Evolutionary conservation across 2,797 vertebrate genomes (phyloP).

Genomic region (Stomatorhinus walkeri): DNA sequence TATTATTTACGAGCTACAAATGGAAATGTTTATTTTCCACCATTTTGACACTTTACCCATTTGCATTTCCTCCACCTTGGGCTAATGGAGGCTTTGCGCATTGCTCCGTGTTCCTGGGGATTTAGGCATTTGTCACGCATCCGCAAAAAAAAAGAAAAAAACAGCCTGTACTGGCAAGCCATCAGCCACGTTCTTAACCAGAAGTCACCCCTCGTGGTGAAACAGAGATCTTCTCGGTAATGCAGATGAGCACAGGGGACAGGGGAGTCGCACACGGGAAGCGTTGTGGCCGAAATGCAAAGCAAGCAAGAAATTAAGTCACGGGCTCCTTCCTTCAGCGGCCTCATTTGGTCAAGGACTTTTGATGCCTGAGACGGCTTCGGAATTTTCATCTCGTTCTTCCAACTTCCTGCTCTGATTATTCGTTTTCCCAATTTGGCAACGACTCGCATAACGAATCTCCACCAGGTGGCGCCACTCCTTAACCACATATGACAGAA

Average conservation of each 20-base stretch:
- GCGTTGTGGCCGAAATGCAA: slow-evolving; percentile 32
- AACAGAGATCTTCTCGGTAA: slow-evolving; percentile 45
- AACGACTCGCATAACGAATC: background rate
- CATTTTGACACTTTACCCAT: slow-evolving; percentile 50
- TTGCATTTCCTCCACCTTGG: slow-evolving; percentile 28
- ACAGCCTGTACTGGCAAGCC: slow-evolving; percentile 45
- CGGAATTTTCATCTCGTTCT: slow-evolving; percentile 35
- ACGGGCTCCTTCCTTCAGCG: background rate
- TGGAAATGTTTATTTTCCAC: slow-evolving; percentile 50
- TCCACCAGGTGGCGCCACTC: background rate
- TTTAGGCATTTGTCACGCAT: slow-evolving; percentile 42
- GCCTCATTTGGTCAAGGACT: background rate
- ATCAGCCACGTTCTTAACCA: slow-evolving; percentile 26
- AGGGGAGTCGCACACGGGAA: slow-evolving; percentile 37
- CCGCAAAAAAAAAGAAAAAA: slow-evolving; percentile 20
- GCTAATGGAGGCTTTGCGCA: slow-evolving; percentile 20
- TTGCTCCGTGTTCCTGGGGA: slow-evolving; percentile 28
- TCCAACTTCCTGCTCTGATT: slow-evolving; percentile 32
- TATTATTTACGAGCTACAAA: slow-evolving; percentile 59
- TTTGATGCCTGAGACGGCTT: slow-evolving; percentile 32
- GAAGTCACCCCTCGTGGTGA: slow-evolving; percentile 49
- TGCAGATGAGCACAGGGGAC: slow-evolving; percentile 47
- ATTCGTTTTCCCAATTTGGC: slow-evolving; percentile 43
- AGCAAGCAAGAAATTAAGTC: background rate
- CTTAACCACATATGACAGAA: background rate